Evolutionary conservation across 2,113 vertebrate genomes (phyloP).

Genomic region (Tursiops truncatus): DNA sequence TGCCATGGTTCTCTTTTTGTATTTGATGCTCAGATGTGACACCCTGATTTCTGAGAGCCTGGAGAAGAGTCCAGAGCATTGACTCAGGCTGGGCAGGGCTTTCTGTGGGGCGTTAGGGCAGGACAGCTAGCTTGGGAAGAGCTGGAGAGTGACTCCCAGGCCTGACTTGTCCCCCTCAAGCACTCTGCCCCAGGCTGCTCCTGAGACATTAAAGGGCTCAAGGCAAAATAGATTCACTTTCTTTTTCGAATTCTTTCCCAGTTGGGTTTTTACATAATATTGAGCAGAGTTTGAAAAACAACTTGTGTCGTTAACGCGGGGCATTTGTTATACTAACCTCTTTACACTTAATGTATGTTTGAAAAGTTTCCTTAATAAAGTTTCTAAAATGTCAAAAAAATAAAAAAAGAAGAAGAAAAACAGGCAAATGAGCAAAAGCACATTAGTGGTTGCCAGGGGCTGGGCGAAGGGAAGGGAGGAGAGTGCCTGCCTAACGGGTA

Average conservation of each 20-base stretch:
- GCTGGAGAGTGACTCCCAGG: fast-evolving
- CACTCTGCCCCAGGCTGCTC: background rate
- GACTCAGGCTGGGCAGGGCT: background rate
- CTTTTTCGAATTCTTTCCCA: background rate
- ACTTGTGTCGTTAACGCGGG: background rate
- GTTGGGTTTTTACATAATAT: background rate
- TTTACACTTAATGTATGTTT: background rate
- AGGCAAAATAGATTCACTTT: background rate
- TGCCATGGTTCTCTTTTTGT: background rate
- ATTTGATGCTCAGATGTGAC: background rate
- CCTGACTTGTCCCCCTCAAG: background rate
- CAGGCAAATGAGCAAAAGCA: no score
- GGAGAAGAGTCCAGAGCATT: background rate
- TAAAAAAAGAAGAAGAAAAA: no score
- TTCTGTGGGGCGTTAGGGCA: background rate
- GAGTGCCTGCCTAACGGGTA: no score
- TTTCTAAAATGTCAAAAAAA: background rate
- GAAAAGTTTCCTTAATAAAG: background rate
- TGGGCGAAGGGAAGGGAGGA: no score
- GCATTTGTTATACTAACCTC: background rate
- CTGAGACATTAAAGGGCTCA: background rate
- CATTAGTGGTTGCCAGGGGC: no score
- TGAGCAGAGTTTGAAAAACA: background rate
- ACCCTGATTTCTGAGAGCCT: background rate
- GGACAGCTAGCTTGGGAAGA: background rate